Conservation (phyloP, 2,888 invertebrate species). For the Dysmachus trigonus region DNA sequence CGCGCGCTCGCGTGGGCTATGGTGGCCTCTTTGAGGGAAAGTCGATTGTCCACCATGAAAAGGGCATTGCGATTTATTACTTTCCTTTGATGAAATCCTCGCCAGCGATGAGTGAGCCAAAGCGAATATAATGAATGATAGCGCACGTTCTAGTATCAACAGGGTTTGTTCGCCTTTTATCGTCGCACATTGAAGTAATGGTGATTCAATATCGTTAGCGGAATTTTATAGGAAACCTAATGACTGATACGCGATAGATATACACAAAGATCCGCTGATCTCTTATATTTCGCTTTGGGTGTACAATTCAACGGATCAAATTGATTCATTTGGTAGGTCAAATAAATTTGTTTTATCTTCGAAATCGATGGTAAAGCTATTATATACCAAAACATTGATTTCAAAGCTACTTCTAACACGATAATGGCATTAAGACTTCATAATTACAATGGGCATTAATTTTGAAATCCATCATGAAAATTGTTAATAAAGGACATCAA, state of each 20-base stretch:
- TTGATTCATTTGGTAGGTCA: no score
- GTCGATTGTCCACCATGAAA: background rate
- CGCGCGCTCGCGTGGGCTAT: background rate
- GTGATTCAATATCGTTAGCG: background rate
- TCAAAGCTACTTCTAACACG: no score
- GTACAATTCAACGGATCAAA: background rate
- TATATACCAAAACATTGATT: no score
- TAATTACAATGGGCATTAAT: no score
- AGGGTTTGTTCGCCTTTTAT: background rate
- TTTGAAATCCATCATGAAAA: no score
- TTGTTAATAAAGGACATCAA: no score
- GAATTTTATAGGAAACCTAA: background rate
- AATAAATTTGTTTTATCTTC: no score
- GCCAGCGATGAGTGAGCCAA: background rate
- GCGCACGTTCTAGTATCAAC: background rate
- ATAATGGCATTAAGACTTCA: no score
- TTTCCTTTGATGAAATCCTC: background rate
- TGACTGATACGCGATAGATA: background rate
- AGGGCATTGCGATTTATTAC: background rate
- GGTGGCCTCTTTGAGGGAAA: background rate
- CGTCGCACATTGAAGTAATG: background rate
- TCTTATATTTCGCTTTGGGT: background rate
- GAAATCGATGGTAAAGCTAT: no score
- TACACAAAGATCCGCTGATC: background rate
- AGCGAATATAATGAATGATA: background rate